Evolutionary conservation across 2,797 vertebrate species (phyloP).

Genomic region (Catamblyrhynchus diadema): DNA sequence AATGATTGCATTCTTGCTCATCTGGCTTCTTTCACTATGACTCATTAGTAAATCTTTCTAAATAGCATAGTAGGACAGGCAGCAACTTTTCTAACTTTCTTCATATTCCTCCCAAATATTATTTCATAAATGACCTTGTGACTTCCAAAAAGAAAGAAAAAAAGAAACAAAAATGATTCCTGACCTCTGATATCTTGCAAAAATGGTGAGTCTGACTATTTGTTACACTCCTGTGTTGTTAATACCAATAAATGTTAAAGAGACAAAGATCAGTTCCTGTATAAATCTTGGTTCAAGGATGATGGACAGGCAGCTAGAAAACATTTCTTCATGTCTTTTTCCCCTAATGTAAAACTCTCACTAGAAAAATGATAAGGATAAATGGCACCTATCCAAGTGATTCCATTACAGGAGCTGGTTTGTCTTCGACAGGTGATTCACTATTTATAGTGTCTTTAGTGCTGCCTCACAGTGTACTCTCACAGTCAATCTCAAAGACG

Average conservation of each 20-base stretch:
- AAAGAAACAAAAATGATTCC: not conserved
- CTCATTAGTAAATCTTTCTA: not conserved
- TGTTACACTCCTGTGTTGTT: not conserved
- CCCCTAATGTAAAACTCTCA: slow-evolving; percentile 32
- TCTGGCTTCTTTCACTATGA: not conserved
- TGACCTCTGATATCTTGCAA: not conserved
- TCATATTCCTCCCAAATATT: not conserved
- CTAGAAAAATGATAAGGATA: slow-evolving; percentile 62
- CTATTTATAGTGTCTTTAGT: slow-evolving; percentile 57
- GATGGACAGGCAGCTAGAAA: slow-evolving; percentile 23
- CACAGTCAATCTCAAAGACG: slow-evolving; percentile 46
- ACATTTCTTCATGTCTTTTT: slow-evolving; percentile 10
- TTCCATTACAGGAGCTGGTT: slow-evolving; percentile 46
- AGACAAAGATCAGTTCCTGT: slow-evolving; percentile 41
- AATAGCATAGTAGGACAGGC: not conserved
- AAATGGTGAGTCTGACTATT: not conserved
- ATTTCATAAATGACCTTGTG: not conserved
- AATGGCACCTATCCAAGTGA: slow-evolving; percentile 52
- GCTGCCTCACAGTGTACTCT: slow-evolving; percentile 12
- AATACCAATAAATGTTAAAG: slow-evolving; percentile 46
- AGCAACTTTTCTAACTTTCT: not conserved
- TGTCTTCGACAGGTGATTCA: slow-evolving; percentile 50
- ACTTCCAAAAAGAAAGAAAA: not conserved
- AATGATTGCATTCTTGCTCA: not conserved
- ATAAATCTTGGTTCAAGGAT: slow-evolving; percentile 50